Evolutionary conservation across 1,140 invertebrate genomes (phyloP), one percentile per base, ranked within the genome.

Genomic region (Chymomyza costata): DNA sequence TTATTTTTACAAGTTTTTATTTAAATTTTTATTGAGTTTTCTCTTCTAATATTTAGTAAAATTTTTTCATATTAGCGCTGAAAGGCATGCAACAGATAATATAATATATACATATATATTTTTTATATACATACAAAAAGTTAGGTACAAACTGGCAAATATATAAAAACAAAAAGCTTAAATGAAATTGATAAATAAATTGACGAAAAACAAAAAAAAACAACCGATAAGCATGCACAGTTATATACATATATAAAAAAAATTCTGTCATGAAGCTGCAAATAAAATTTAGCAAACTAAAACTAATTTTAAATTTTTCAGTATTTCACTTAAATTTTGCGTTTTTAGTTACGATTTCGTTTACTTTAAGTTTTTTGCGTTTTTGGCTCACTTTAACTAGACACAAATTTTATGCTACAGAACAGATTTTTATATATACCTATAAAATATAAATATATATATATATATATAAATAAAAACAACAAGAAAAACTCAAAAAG

Each of bases 41-140:
- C 18, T 41, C 32, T 41, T 43, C 21, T n/a, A n/a, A n/a, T n/a
- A n/a, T n/a, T n/a, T n/a, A n/a, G n/a, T n/a, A n/a, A n/a, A n/a
- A n/a, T n/a, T n/a, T n/a, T n/a, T n/a, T n/a, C 37, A 39, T 39
- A 39, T 65, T 49, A 32, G 35, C 30, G 58, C 62, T 65, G 28
- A 52, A 65, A 55, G 62, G 65, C 61, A 61, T 71, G 67, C 67
- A 32, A 48, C 21, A 45, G 39, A 47, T 34, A 46, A 16, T 52
- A 34, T 34, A 41, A 45, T 17, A 46, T 28, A 40, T 54, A 53
- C 45, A 18, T 40, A 25, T 8, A 25, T 25, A 25, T 25, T 8
- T n/a, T n/a, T n/a, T n/a, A n/a, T 25, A 25, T 53, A 41, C 41
- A 50, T 31, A 59, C 17, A 13, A 16, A 51, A 44, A 31, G 21